Evolutionary conservation across 2,113 vertebrate species (phyloP), one percentile per base, ranked within the genome.

Genomic region (Atractosteus spatula): DNA sequence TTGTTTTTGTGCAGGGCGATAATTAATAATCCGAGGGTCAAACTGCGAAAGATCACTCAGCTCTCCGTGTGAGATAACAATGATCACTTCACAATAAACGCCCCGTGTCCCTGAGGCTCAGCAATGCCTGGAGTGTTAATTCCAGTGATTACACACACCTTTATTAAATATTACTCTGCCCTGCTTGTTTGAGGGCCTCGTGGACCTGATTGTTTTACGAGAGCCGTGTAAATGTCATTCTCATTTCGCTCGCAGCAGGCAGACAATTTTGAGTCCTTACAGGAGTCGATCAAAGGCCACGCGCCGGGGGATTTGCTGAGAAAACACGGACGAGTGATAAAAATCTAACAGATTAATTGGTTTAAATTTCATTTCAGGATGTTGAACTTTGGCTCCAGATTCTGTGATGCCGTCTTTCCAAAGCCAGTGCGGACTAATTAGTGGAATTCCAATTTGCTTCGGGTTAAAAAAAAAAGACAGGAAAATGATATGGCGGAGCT

Each of bases 151-250:
- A 96, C 91, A 90, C 86, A 86, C 76, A 87, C 95, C 91, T 94
- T 98, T 98, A 98, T 98, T 98, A 98, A 97, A 98, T 95, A 97
- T 96, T 95, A 96, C 95, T 90, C 82, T 94, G 94, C 93, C 95
- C 95, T 92, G 87, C 89, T 89, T 92, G 92, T 94, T 91, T 86
- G 92, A 94, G 93, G 92, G 92, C 90, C 93, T 87, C 87, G 90
- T 81, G 86, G 91, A 92, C 93, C 92, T 92, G 91, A 92, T 97
- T 97, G 96, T 96, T 97, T 98, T 97, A 98, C 94, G 96, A 97
- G 95, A 91, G 93, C 93, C 92, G 91, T 95, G 96, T 96, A 98
- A 99, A 99, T 98, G 97, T 96, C 96, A 98, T 88, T 89, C 93
- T 92, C 90, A 92, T 94, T 92, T 94, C 91, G 92, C 92, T 89